Conservation (phyloP, 2,888 invertebrate species). For the Odontothrips loti region DNA sequence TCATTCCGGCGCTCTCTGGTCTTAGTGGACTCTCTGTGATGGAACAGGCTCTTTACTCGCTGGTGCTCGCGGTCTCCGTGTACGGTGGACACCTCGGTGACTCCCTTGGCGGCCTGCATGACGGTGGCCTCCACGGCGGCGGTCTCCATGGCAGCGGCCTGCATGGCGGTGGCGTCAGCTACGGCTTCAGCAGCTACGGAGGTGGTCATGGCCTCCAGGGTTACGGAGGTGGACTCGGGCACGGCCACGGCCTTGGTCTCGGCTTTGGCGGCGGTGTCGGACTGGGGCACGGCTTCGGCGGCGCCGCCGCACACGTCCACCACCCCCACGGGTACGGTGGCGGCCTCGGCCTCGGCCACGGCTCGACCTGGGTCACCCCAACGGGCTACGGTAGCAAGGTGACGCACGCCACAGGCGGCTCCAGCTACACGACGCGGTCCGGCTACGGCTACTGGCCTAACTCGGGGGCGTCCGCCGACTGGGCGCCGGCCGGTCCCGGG, state of each 20-base stretch:
- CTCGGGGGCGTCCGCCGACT: background rate
- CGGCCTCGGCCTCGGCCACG: background rate
- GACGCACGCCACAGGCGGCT: slow-evolving; percentile 13
- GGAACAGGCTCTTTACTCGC: background rate
- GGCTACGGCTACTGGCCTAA: background rate
- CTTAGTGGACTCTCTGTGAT: background rate
- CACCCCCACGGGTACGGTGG: background rate
- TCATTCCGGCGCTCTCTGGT: background rate
- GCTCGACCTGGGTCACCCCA: slow-evolving; percentile 11
- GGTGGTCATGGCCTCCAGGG: background rate
- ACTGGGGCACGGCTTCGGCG: background rate
- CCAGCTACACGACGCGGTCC: slow-evolving; percentile 2
- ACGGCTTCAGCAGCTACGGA: background rate
- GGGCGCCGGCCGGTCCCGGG: background rate
- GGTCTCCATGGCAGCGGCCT: no score
- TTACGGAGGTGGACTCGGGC: background rate
- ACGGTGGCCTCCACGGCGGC: background rate
- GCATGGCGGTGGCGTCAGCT: background rate
- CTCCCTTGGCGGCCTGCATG: background rate
- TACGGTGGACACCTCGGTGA: background rate
- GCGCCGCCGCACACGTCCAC: background rate
- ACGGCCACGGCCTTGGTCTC: background rate
- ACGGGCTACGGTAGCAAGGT: slow-evolving; percentile 18
- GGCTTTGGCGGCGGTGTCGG: background rate
- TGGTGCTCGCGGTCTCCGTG: background rate